A percentile compares a stretch with the other conserved stretches of the same genome.
phyloP scores from a whole-genome alignment of 2,113 vertebrate species.

The Megalops atlanticus region DNA sequence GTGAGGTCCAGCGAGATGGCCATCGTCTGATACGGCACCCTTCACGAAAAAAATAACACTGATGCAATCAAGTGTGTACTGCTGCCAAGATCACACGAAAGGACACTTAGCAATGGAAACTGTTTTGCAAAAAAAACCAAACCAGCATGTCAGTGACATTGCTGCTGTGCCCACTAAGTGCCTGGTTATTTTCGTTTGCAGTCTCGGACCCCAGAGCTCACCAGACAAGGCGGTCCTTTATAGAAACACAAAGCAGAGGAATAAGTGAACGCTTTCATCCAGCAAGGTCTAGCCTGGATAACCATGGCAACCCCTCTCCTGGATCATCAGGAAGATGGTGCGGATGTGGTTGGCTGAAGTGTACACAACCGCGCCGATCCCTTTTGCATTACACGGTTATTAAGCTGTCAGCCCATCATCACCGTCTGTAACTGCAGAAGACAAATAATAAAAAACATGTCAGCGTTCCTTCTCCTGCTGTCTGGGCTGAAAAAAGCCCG shows the following conservation, averaged over 20 bases:
- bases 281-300: constrained; percentile 25
- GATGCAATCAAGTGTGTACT: not conserved
- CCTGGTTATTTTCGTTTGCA: constrained; percentile 10
- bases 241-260: constrained; percentile 13
- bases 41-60: not conserved
- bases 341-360: not conserved
- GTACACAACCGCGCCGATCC: not conserved
- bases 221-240: constrained; percentile 13
- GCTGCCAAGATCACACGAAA: not conserved
- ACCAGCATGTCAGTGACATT: not conserved
- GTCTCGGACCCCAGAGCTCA: constrained; percentile 18
- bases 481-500: constrained; percentile 10
- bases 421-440: constrained; percentile 11
- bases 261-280: constrained; percentile 19
- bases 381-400: constrained; percentile 6
- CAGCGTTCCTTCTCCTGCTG: constrained; percentile 2
- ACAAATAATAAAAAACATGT: constrained; percentile 17
- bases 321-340: constrained; percentile 18
- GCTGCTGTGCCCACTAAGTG: constrained; percentile 7
- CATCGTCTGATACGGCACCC: not conserved
- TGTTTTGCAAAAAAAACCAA: too few relatives aligned
- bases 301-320: constrained; percentile 34
- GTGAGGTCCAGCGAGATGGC: not conserved
- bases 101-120: not conserved
- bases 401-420: not conserved